Evolutionary conservation across 2,113 vertebrate genomes (phyloP), one percentile per base, ranked within the genome.

Genomic region (Recurvirostra avosetta): DNA sequence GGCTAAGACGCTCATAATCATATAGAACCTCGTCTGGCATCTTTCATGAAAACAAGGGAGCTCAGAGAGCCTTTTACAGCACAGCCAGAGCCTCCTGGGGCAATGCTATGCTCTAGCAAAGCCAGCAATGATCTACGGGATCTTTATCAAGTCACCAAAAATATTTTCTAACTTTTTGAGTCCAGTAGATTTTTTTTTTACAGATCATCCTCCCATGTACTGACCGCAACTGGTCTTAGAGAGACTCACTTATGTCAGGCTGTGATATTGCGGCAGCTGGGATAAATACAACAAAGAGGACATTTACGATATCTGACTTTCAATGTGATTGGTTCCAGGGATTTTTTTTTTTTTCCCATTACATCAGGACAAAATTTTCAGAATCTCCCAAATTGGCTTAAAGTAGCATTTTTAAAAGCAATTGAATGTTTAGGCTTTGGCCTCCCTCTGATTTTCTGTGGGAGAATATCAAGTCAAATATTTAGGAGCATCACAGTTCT

Each of bases 401-500:
- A 67, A 55, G 36, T 27, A 73, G 25, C 62, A 53, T 70, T 88
- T 82, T 92, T 14, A 50, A 90, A 94, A 84, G 79, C 38, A 77
- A 41, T 14, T n/a, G 22, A 55, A 50, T 67, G 40, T 73, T 97
- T 83, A 80, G 55, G 29, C 36, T 88, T 95, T 94, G 82, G 62
- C 29, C n/a, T 88, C 43, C 22, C 17, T 67, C 77, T 68, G 56
- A 25, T 83, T 88, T 95, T 95, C 63, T 92, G 88, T 92, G 72
- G 68, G 72, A 88, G 70, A 75, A 72, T 55, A 62, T 62, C 40
- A 76, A 91, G 85, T 70, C 30, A 88, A 94, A 50, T 70, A 58
- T 77, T 82, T 90, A 93, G 96, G 87, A 92, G 63, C 79, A 90
- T 88, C 81, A 49, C 34, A 61, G 94, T 79, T 72, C 92, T 90